Evolutionary conservation across 2,888 invertebrate species (phyloP).

Genomic region (Sesia apiformis): DNA sequence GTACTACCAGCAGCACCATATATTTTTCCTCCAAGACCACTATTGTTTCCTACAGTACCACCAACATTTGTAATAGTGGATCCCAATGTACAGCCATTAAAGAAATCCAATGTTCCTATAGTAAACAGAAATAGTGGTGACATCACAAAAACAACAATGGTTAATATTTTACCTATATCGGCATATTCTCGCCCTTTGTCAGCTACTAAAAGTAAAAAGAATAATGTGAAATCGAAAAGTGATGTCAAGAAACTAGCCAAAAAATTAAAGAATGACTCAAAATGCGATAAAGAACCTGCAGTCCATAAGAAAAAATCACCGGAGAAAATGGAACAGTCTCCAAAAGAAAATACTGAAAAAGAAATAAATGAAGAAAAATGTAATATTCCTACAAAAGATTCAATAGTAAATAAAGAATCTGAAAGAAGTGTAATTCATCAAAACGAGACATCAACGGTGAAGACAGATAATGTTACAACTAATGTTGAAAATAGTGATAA

Average conservation of each 20-base stretch:
- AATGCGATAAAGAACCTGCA: conserved; percentile 12
- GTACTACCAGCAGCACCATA: conserved; percentile 61
- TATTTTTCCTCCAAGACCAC: conserved; percentile 57
- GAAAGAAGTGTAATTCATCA: conserved; percentile 2
- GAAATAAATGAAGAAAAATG: conserved; percentile 7
- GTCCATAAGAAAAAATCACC: conserved; percentile 1
- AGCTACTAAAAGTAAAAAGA: conserved; percentile 46
- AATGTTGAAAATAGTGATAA: neutral
- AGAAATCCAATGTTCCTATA: conserved; percentile 40
- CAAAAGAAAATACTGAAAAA: conserved; percentile 7
- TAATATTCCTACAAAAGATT: conserved; percentile 3
- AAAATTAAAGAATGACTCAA: conserved; percentile 19
- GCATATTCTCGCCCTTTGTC: conserved; percentile 63
- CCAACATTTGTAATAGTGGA: conserved; percentile 59
- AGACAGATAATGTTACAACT: neutral
- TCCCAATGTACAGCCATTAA: conserved; percentile 43
- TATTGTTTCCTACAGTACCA: conserved; percentile 50
- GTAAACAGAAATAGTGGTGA: conserved; percentile 49
- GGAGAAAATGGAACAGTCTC: conserved; percentile 5
- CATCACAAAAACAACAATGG: conserved; percentile 66
- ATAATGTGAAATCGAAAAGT: conserved; percentile 31
- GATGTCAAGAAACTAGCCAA: conserved; percentile 26
- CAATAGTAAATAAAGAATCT: neutral
- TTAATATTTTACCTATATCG: conserved; percentile 64
- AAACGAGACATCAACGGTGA: neutral